Conservation (phyloP, 2,113 vertebrate species). For the Clupea harengus region DNA sequence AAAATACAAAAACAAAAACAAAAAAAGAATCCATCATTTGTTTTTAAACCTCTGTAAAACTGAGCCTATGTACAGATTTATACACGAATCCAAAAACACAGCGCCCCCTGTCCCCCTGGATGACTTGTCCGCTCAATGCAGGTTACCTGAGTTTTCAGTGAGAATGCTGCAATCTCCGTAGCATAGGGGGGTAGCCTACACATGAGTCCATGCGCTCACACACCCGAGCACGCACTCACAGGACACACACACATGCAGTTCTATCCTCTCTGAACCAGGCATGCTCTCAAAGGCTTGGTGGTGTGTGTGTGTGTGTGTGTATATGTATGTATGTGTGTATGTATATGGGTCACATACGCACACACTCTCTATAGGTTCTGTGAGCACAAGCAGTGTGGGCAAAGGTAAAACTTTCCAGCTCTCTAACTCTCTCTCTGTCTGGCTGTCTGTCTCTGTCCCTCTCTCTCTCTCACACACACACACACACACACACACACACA, state of each 20-base stretch:
- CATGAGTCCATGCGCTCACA: conserved; percentile 15
- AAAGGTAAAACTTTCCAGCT: neutral
- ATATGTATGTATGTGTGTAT: neutral
- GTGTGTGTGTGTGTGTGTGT: neutral
- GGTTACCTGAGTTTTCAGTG: conserved; percentile 94
- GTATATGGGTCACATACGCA: neutral
- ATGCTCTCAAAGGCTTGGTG: conserved; percentile 22
- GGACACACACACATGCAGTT: conserved; percentile 41
- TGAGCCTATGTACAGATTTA: conserved; percentile 83
- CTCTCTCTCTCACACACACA: too few relatives aligned
- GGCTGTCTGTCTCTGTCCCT: too few relatives aligned
- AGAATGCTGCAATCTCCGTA: conserved; percentile 81
- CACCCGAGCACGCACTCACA: conserved; percentile 23
- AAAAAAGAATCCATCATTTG: conserved; percentile 34
- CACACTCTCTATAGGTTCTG: neutral
- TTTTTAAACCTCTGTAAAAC: conserved; percentile 67
- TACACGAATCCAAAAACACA: conserved; percentile 74
- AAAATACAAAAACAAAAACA: neutral
- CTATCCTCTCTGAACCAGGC: conserved; percentile 37
- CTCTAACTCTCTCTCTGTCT: neutral
- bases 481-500: too few relatives aligned
- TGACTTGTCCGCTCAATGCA: conserved; percentile 80
- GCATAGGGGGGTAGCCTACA: conserved; percentile 71
- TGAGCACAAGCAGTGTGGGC: neutral
- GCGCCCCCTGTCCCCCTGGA: conserved; percentile 67